phyloP scores from a whole-genome alignment of 2,797 vertebrate species.

The Hydrophis major region DNA sequence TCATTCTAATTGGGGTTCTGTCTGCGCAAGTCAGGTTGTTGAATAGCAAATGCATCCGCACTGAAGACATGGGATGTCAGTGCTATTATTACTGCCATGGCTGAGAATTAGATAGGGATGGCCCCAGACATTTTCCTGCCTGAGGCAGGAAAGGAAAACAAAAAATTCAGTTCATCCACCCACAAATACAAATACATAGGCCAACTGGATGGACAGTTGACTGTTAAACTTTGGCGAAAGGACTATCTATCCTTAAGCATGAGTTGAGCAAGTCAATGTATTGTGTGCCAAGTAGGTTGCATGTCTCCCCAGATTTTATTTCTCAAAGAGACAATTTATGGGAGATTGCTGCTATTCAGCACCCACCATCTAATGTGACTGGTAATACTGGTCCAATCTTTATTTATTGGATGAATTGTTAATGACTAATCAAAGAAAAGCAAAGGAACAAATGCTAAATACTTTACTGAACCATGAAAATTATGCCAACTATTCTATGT shows the following conservation, averaged over 20 bases:
- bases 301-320: background rate
- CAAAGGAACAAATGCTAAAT: conserved; percentile 55
- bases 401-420: conserved; percentile 23
- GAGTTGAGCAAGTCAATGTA: background rate
- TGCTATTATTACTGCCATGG: conserved; percentile 21
- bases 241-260: background rate
- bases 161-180: background rate
- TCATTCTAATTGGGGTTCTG: conserved; percentile 51
- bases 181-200: background rate
- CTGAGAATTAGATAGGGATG: conserved; percentile 46
- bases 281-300: background rate
- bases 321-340: background rate
- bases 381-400: conserved; percentile 5
- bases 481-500: background rate
- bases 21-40: conserved; percentile 34
- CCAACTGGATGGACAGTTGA: background rate
- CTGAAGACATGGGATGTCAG: conserved; percentile 24
- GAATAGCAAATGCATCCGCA: conserved; percentile 44
- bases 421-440: conserved; percentile 37
- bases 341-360: background rate
- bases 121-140: background rate
- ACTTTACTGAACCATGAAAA: conserved; percentile 32
- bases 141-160: background rate
- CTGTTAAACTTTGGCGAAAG: background rate
- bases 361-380: background rate